A percentile compares a stretch with the other conserved stretches of the same genome.
These are phyloP conservation scores for Oceanodroma tethys DNA, from an alignment of 2,113 vertebrate genomes.

Conservation along the genomic window DNA sequence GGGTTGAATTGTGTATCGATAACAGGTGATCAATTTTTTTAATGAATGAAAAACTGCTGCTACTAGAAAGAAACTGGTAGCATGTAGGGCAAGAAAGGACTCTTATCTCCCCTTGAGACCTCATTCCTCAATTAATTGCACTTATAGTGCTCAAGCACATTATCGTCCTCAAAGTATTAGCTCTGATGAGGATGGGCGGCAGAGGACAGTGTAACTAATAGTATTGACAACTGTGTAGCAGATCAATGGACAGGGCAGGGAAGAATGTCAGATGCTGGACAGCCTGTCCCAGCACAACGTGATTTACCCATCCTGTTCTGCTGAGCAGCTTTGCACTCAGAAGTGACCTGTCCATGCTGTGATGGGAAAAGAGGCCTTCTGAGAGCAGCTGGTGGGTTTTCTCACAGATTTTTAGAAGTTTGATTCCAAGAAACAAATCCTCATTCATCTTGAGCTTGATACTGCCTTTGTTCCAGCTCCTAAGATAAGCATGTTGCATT, in stretches of 20 bases:
- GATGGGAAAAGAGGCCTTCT: background rate
- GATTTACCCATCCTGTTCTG: background rate
- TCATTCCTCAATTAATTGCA: background rate
- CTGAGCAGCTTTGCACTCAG: background rate
- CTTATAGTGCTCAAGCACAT: background rate
- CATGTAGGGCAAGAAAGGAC: background rate
- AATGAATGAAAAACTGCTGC: background rate
- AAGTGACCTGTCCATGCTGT: background rate
- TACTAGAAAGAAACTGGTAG: background rate
- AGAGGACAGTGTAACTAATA: background rate
- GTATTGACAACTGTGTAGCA: background rate
- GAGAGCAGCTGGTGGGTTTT: background rate
- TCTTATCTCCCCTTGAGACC: background rate
- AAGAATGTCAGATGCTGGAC: background rate
- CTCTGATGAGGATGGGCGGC: background rate
- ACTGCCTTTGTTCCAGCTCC: background rate
- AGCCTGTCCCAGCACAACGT: background rate
- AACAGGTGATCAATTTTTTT: background rate
- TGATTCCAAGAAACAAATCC: background rate
- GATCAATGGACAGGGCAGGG: background rate
- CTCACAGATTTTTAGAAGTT: background rate
- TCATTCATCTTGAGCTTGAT: background rate
- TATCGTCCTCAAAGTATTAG: background rate
- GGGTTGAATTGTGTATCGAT: background rate
- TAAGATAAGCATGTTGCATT: background rate